Base-by-base conservation (phyloP, 2,797 vertebrate genomes). In the Typhlichthys subterraneus region DNA sequence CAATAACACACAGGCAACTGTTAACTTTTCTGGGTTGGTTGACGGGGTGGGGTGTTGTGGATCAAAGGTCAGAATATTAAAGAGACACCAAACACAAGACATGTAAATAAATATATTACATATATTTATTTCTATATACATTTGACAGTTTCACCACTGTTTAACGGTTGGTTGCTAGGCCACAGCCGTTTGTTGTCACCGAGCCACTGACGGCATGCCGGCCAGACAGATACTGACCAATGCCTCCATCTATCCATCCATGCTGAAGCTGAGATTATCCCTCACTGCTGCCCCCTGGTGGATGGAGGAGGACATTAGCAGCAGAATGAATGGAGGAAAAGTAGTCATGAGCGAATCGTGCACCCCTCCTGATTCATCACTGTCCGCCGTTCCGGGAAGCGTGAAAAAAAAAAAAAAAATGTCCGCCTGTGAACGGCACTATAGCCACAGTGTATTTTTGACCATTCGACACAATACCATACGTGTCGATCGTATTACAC, bases 401-500 rank as follows among this genome's bases (percentile, higher is more conserved):
- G 5, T 42, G 59, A 69, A 72, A 75, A 65, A 49, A 69, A 72
- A 75, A 65, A 49, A 23, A 23, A 23, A 23, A 23, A 23, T 23
- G 61, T 57, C 61, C 59, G 50, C 5, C 51, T 19, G 19, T 10
- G 3, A 15, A 53, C 19, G 52, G 8, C 52, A 80, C 67, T 61
- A 69, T 58, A 1, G 3, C 60, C 61, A 63, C 6, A 6, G 33
- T 9, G 4, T 85, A 80, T 81, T 75, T 83, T 78, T 73, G 74
- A 69, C 53, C 78, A 59, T 77, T 59, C 59, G 76, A 59, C 5
- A 63, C 68, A 73, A 78, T 66, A 74, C 67, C 72, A 70, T 57
- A 70, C 54, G 46, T 69, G 88, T 89, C 47, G 77, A 90, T 82
- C 51, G 50, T 19, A 64, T 85, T 79, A 82, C 79, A 86, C 81